Conservation (phyloP, 2,113 vertebrate genomes). For the Bos indicus region DNA sequence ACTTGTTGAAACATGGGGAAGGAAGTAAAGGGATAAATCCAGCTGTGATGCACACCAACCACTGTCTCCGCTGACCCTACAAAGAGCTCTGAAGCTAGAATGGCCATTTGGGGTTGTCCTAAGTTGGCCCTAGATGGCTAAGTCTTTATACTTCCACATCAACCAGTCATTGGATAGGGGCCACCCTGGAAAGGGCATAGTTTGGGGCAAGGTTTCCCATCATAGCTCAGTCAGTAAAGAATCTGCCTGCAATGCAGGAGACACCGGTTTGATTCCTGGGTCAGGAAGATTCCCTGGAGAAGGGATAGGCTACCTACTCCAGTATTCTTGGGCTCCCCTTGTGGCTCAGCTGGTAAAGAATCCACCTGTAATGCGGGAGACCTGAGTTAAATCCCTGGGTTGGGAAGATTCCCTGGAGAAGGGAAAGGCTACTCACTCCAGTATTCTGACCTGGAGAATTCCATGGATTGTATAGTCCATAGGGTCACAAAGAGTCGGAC, state of each 20-base stretch:
- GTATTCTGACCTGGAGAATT: neutral
- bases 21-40: neutral
- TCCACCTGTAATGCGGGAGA: neutral
- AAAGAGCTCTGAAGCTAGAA: neutral
- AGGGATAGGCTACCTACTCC: neutral
- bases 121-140: neutral
- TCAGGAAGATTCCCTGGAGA: neutral
- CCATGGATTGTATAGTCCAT: neutral
- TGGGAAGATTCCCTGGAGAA: neutral
- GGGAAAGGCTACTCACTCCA: neutral
- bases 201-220: neutral
- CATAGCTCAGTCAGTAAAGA: neutral
- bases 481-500: neutral
- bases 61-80: neutral
- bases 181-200: neutral
- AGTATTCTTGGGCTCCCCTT: neutral
- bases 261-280: rapidly evolving
- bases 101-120: neutral
- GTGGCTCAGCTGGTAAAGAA: neutral
- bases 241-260: neutral
- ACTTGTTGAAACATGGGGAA: neutral
- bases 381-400: neutral
- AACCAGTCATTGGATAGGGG: neutral
- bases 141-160: neutral
- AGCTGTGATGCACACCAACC: neutral